Base-by-base conservation (phyloP, 92 coral and sea anemone species). In the Virgularia gustaviana region DNA sequence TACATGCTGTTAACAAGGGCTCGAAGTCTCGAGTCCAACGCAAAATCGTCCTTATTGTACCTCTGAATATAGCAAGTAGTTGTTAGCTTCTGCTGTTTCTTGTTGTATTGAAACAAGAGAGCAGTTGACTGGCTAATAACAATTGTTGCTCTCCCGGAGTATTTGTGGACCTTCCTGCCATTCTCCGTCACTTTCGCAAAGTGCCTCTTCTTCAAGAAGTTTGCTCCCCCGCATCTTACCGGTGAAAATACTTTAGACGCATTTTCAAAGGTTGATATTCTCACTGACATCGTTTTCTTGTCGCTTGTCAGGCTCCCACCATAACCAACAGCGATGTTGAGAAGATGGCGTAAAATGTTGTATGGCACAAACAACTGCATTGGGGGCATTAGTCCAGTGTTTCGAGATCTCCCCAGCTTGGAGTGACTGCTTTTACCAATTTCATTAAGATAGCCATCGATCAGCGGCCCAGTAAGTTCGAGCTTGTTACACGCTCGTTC, bases 381-480 rank as follows among this genome's bases (percentile, higher is more conserved):
- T 0, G 80, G 72, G n/a, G 80, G 64, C 80, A 81, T 70, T 4
- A 83, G 49, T 37, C 83, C 87, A 44, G 79, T 70, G 75, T 62
- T 68, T 34, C 61, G 62, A 20, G 83, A 83, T 22, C 76, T 62
- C 36, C 78, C 79, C 35, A 83, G 64, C 62, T 77, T 77, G 60
- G 44, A 41, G 13, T 13, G 20, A 8, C 76, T 77, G n/a, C 49
- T 18, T 60, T 67, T 53, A 38, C 79, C 87, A 49, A 83, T 61
- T 31, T 77, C 49, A 55, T 77, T 63, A 6, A 83, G 18, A 34
- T 65, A 77, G 36, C 83, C 71, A 77, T 83, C 83, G 15, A 83
- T 64, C 36, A 83, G 49, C n/a, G 76, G 87, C 36, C 80, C 80
- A 27, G 66, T 80, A 22, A 81, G 85, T 36, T 81, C 81, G 30